Percentiles rank a stretch among this genome's conserved stretches.
These are phyloP conservation scores for Cerastis rubricosa DNA, from an alignment of 2,888 invertebrate species.

Conservation along the genomic window DNA sequence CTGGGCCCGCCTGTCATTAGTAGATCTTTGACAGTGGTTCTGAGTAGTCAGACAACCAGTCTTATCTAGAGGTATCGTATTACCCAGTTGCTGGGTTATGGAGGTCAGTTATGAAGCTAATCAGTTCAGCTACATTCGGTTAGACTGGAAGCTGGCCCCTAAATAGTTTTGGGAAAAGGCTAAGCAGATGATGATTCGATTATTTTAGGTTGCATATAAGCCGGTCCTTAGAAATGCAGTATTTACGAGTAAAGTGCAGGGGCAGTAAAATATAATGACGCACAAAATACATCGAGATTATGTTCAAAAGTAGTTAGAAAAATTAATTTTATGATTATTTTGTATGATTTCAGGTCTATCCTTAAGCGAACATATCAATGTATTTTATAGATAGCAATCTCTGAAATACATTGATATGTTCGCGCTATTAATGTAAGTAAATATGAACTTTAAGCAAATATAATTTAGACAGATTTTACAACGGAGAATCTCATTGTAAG, in stretches of 20 bases:
- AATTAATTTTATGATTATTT: slow-evolving; percentile 16
- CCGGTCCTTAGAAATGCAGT: background rate
- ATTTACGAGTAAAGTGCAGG: background rate
- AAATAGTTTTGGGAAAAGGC: background rate
- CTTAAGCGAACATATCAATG: slow-evolving; percentile 39
- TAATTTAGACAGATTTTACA: slow-evolving; percentile 35
- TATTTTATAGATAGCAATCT: slow-evolving; percentile 19
- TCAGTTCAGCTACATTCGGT: background rate
- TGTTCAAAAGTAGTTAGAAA: slow-evolving; percentile 1
- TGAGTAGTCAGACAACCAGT: background rate
- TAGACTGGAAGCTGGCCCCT: background rate
- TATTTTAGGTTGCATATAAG: background rate
- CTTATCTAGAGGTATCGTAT: background rate
- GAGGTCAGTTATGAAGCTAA: background rate
- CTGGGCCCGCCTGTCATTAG: background rate
- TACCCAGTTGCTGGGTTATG: background rate
- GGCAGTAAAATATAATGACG: too few relatives aligned
- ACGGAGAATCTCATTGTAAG: slow-evolving; percentile 54
- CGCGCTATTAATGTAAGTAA: background rate
- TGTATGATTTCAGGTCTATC: background rate
- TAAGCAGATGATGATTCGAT: background rate
- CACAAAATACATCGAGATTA: slow-evolving; percentile 1
- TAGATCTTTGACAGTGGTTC: background rate
- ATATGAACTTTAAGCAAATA: slow-evolving; percentile 4
- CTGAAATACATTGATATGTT: too few relatives aligned